Base-by-base conservation (phyloP, 2,888 invertebrate genomes). In the Scotopteryx bipunctaria region DNA sequence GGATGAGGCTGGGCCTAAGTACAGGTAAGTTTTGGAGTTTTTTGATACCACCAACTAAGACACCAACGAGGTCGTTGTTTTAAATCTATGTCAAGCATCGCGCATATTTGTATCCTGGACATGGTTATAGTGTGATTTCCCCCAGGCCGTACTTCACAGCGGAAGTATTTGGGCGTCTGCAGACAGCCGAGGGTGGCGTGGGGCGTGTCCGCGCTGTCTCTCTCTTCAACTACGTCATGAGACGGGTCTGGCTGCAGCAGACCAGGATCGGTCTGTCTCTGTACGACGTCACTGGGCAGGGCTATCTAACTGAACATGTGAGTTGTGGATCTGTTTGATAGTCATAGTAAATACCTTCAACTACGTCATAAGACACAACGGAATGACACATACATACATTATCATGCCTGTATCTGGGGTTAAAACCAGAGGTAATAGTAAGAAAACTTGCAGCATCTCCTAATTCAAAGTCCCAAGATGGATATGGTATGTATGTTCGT, bases 171-270 rank as follows among this genome's bases (percentile, higher is more conserved):
- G 96, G 96, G 0, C 96, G 97, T 58, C 88, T 99, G 2, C 95
- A 97, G 74, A 95, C 96, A 53, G 94, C 94, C 0, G 98, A 98
- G 73, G 94, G 95, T 0, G 94, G 95, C 66, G 72, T 87, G 0
- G 98, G 98, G 0, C 92, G 96, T 49, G 95, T 99, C 19, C 95
- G 96, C 13, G 97, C 97, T 11, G 95, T 95, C 79, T 95, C 96
- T 0, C 92, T 99, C 53, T 98, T 98, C 81, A 98, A 98, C 83
- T 99, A 98, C 74, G 95, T 97, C 0, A 97, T 98, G 97, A 92
- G 97, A 8, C 95, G 98, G 75, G 97, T 98, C 4, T 99, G 98
- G 98, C 87, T 98, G 36, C 96, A 97, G 72, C 98, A 99, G 86
- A 98, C 98, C 0, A 92, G 98, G 72, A 97, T 99, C 47, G 98